Evolutionary conservation across 37 sponge, comb jelly and placozoan species (phyloP).

Genomic region (Aphrocallistes beatrix): DNA sequence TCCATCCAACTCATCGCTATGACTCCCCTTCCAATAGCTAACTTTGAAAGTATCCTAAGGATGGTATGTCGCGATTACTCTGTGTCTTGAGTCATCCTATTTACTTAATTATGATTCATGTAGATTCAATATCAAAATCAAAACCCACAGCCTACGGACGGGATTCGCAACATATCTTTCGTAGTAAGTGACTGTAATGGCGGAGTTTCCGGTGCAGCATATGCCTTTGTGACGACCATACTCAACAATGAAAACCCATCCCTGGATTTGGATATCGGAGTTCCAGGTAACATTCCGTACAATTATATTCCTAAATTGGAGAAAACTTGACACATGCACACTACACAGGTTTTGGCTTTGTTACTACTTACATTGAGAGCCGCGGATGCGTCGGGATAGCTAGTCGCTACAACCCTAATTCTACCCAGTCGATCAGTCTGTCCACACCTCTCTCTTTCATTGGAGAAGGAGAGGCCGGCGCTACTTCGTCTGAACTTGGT

Average conservation of each 20-base stretch:
- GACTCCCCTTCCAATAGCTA: background rate
- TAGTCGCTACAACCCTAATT: background rate
- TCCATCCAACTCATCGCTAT: background rate
- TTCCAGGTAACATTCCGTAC: background rate
- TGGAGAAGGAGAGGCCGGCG: background rate
- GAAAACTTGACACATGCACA: background rate
- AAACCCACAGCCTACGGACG: background rate
- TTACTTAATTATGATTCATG: background rate
- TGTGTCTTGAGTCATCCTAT: background rate
- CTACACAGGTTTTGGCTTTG: background rate
- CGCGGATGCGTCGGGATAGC: background rate
- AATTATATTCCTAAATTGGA: background rate
- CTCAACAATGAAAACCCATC: background rate
- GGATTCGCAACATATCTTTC: background rate
- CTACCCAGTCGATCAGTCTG: background rate
- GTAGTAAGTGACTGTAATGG: background rate
- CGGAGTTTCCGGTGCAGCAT: background rate
- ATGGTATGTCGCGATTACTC: background rate
- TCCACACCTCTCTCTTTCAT: background rate
- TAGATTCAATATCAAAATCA: background rate
- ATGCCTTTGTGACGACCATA: background rate
- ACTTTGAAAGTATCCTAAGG: background rate
- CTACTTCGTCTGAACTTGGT: background rate
- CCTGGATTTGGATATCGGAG: background rate
- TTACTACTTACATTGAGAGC: background rate